A percentile compares a stretch with the other conserved stretches of the same genome.
Conservation (phyloP, 2,888 invertebrate genomes). For the Microchrysa polita region DNA sequence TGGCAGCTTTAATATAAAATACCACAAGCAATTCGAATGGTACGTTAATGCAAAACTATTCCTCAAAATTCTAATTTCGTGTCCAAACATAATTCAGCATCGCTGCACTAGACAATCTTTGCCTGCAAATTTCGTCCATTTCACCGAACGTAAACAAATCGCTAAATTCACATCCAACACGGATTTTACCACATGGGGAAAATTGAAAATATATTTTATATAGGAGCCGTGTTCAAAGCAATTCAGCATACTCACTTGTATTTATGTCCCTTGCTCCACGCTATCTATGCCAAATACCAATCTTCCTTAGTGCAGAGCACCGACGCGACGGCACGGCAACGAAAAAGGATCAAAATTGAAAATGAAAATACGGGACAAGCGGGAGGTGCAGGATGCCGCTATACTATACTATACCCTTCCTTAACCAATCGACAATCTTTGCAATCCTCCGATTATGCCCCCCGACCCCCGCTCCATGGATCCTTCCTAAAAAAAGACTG, state of each 20-base stretch:
- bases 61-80: too few species aligned
- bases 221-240: slow-evolving; percentile 37
- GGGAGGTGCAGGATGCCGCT: too few species aligned
- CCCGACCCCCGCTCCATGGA: too few species aligned
- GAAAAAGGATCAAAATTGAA: slow-evolving; percentile 3
- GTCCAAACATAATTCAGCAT: too few species aligned
- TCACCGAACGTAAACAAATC: slow-evolving; percentile 45
- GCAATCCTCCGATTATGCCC: too few species aligned
- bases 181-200: slow-evolving; percentile 50
- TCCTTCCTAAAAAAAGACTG: too few species aligned
- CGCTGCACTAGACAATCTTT: too few species aligned
- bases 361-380: slow-evolving; percentile 1
- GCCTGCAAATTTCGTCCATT: slow-evolving; percentile 30
- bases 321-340: not conserved
- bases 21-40: too few species aligned
- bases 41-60: too few species aligned
- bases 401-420: slow-evolving; percentile 31
- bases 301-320: slow-evolving; percentile 1
- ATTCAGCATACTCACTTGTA: slow-evolving; percentile 47
- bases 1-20: too few species aligned
- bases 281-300: slow-evolving; percentile 10
- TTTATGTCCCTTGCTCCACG: slow-evolving; percentile 2
- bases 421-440: not conserved
- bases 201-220: slow-evolving; percentile 50
- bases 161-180: slow-evolving; percentile 44